Evolutionary conservation across 2,888 invertebrate genomes (phyloP).

Genomic region (Tryphoninae sp.): DNA sequence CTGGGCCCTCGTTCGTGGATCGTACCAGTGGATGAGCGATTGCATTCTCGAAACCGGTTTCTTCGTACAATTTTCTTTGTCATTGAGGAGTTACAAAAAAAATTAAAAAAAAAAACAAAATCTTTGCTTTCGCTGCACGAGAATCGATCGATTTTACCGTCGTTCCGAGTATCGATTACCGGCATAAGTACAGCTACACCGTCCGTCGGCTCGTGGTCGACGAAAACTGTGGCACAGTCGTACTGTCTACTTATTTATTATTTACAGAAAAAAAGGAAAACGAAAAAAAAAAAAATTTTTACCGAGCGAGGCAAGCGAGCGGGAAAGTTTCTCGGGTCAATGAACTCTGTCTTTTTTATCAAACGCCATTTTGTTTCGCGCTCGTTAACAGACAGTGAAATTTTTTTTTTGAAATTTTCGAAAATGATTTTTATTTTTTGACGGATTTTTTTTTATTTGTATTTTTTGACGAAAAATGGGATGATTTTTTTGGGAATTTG

Average conservation of each 20-base stretch:
- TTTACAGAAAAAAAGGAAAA: constrained; percentile 22
- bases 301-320: constrained; percentile 18
- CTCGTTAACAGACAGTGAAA: not conserved
- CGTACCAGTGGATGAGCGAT: not conserved
- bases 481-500: not conserved
- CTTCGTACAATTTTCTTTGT: not conserved
- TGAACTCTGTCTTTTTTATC: constrained; percentile 29
- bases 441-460: too few relatives aligned
- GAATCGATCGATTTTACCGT: constrained; percentile 43
- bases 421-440: not conserved
- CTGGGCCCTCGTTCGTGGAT: not conserved
- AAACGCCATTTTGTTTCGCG: constrained; percentile 2
- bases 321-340: constrained; percentile 55
- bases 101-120: not conserved
- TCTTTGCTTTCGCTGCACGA: not conserved
- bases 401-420: not conserved
- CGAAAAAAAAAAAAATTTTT: not conserved
- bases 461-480: not conserved
- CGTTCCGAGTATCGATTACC: constrained; percentile 48
- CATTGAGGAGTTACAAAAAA: not conserved
- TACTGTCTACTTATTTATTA: constrained; percentile 21
- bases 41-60: too few relatives aligned
- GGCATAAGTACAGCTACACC: not conserved
- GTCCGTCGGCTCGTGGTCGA: constrained; percentile 1
- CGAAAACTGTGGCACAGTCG: constrained; percentile 19